A percentile compares a stretch with the other conserved stretches of the same genome.
Conservation (phyloP, 2,888 invertebrate genomes). For the Drosophila kanekoi region DNA sequence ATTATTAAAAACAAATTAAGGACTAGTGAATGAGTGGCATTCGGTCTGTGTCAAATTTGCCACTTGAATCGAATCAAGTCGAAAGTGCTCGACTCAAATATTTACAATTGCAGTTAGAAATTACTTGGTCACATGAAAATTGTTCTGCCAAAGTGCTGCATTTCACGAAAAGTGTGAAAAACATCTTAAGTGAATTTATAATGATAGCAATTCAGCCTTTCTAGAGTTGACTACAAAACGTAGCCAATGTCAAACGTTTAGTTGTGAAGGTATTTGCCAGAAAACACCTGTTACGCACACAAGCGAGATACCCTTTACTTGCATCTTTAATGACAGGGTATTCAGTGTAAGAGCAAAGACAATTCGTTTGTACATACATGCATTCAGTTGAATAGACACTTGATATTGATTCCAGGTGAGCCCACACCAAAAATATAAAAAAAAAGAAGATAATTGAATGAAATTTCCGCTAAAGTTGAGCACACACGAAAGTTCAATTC, state of each 20-base stretch:
- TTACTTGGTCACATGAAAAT: no score
- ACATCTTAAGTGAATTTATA: no score
- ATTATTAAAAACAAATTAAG: slow-evolving; percentile 23
- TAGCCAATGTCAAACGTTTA: no score
- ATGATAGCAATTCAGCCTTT: no score
- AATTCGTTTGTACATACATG: slow-evolving; percentile 10
- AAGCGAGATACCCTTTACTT: background rate
- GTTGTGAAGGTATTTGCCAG: no score
- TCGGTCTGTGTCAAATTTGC: slow-evolving; percentile 29
- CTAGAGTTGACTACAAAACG: no score
- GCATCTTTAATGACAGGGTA: background rate
- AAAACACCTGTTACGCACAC: no score
- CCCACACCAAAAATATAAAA: background rate
- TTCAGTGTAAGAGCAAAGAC: background rate
- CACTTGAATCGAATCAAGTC: no score
- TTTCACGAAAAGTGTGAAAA: no score
- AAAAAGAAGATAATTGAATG: slow-evolving; percentile 57
- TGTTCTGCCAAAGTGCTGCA: no score
- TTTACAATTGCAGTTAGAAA: no score
- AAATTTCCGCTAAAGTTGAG: slow-evolving; percentile 47
- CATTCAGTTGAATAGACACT: slow-evolving; percentile 12
- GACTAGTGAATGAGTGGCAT: slow-evolving; percentile 16
- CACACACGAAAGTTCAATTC: slow-evolving; percentile 40
- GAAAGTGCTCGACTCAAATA: no score
- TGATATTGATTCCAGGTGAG: slow-evolving; percentile 44